Evolutionary conservation across 2,113 vertebrate genomes (phyloP), one percentile per base, ranked within the genome.

Genomic region (Myxocyprinus asiaticus): DNA sequence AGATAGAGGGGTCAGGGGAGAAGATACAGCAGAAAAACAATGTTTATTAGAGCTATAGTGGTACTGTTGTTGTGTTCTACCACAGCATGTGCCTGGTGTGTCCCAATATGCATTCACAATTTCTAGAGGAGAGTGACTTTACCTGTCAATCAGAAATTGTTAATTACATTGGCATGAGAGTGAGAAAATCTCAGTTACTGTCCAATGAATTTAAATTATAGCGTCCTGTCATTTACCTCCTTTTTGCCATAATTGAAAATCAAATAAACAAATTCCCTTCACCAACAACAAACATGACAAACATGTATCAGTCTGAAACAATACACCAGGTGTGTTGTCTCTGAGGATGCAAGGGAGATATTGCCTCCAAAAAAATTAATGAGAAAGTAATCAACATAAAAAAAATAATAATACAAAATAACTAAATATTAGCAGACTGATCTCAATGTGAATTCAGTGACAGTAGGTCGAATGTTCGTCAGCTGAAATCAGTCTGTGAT

Each of bases 161-260:
- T 76, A 47, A 58, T 70, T 33, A 65, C 61, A 55, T 56, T 62
- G 63, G 33, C 42, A 14, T 43, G 10, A 66, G 22, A 6, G 4
- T 9, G 48, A 51, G 67, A 50, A 66, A 17, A 47, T 2, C 53
- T 11, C 42, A 45, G 70, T 82, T 67, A 81, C 77, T 67, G 64
- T 61, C 67, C 48, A 70, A 68, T 78, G 66, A 69, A 78, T 84
- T 67, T 69, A 64, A 76, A 81, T 84, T 69, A 76, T 53, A 66
- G 10, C 56, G 58, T 62, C 68, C 45, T 63, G 48, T 74, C 72
- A 55, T 67, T 78, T 48, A 69, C 50, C 43, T 59, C 5, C 17
- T 8, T 15, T 61, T 14, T 48, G 59, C 45, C 50, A 62, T 55
- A 64, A 69, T 59, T 66, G 56, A n/a, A 76, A 81, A 81, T 74